These are phyloP conservation scores for Rhingia rostrata DNA, from an alignment of 2,888 invertebrate species.

Conservation along the genomic window DNA sequence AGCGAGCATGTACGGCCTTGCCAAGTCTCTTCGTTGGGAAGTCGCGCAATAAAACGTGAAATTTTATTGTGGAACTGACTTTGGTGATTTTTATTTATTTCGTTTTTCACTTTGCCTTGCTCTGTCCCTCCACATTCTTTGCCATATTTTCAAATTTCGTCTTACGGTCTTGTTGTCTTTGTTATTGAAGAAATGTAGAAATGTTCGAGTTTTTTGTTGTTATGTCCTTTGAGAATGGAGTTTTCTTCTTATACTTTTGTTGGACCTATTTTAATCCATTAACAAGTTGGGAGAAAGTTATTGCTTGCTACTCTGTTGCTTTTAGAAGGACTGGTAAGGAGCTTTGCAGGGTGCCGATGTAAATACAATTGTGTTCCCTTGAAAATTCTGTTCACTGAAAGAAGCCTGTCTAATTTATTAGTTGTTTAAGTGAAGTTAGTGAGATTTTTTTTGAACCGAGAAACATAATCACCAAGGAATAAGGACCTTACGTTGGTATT, in stretches of 20 bases:
- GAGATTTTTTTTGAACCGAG: no score
- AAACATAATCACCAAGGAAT: no score
- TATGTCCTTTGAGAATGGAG: conserved; percentile 27
- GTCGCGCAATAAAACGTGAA: conserved; percentile 47
- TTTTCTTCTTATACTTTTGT: conserved; percentile 21
- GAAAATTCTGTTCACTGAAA: no score
- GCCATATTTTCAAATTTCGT: conserved; percentile 55
- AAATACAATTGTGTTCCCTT: background rate
- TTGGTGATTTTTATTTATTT: conserved; percentile 47
- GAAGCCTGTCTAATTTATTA: no score
- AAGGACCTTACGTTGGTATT: no score
- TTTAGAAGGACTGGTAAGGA: conserved; percentile 1
- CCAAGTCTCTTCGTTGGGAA: conserved; percentile 19
- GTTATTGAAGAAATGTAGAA: background rate
- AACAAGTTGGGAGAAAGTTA: conserved; percentile 59
- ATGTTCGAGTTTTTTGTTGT: background rate
- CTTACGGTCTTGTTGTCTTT: conserved; percentile 13
- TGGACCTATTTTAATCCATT: conserved; percentile 50
- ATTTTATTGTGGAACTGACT: conserved; percentile 60
- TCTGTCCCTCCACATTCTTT: background rate
- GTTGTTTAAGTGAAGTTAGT: no score
- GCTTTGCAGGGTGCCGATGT: background rate
- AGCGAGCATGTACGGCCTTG: background rate
- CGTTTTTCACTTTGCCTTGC: conserved; percentile 16
- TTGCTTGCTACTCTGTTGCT: conserved; percentile 53